A percentile compares a stretch with the other conserved stretches of the same genome.
Evolutionary conservation across 2,113 vertebrate species (phyloP).

Genomic region (Dissostichus mawsoni): DNA sequence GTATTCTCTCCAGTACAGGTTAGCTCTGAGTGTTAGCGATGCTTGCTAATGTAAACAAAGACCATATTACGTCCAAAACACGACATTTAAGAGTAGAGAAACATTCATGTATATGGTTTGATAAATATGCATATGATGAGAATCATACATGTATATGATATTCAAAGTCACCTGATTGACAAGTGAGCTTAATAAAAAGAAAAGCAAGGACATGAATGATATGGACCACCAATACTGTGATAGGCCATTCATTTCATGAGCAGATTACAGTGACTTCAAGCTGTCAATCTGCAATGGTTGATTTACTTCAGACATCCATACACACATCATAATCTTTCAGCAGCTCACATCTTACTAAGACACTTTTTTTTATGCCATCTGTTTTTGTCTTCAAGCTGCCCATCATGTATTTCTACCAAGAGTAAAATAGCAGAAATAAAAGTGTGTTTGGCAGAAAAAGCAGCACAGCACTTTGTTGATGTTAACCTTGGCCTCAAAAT

Average conservation of each 20-base stretch:
- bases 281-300: background rate
- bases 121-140: background rate
- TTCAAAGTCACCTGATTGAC: background rate
- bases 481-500: background rate
- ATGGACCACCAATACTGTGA: background rate
- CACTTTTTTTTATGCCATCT: background rate
- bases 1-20: too few relatives aligned
- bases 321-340: background rate
- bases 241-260: background rate
- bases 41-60: too few relatives aligned
- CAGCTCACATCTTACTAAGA: background rate
- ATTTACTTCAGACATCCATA: background rate
- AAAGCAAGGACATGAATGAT: background rate
- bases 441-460: slow-evolving; percentile 26
- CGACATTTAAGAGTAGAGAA: background rate
- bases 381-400: background rate
- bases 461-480: slow-evolving; percentile 15
- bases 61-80: background rate
- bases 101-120: background rate
- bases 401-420: background rate
- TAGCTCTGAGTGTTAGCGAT: too few relatives aligned
- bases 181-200: background rate
- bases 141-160: background rate
- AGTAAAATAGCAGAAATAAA: slow-evolving; percentile 26
- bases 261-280: background rate